Conservation (phyloP, 2,888 invertebrate species). For the Ophraella communa region DNA sequence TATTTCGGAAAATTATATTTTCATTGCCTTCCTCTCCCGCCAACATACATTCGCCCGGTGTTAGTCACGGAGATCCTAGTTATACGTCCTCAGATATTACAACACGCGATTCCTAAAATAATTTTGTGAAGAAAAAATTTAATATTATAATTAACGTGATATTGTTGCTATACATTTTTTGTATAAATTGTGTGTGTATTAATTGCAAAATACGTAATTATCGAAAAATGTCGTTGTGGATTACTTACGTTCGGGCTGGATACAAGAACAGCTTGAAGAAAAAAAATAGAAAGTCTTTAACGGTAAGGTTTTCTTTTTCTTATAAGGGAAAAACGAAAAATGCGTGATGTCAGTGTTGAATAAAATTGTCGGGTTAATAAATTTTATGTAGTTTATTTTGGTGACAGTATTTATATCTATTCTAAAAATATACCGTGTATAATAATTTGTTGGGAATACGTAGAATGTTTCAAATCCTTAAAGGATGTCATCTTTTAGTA, state of each 20-base stretch:
- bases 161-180: too few relatives aligned
- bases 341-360: not conserved
- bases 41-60: constrained; percentile 3
- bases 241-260: constrained; percentile 47
- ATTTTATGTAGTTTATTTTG: not conserved
- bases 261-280: constrained; percentile 34
- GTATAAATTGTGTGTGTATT: too few relatives aligned
- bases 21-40: constrained; percentile 5
- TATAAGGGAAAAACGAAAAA: too few relatives aligned
- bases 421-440: not conserved
- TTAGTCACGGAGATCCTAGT: constrained; percentile 23
- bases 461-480: too few relatives aligned
- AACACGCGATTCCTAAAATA: not conserved
- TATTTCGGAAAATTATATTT: constrained; percentile 27
- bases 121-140: not conserved
- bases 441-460: not conserved
- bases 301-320: not conserved
- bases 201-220: not conserved
- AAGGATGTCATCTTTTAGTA: too few relatives aligned
- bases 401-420: not conserved
- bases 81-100: not conserved
- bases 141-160: not conserved
- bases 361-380: not conserved
- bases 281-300: not conserved
- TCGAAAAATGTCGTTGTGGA: constrained; percentile 49